These are phyloP conservation scores for Atethmia centrago DNA, from an alignment of 2,888 invertebrate genomes.

Conservation along the genomic window DNA sequence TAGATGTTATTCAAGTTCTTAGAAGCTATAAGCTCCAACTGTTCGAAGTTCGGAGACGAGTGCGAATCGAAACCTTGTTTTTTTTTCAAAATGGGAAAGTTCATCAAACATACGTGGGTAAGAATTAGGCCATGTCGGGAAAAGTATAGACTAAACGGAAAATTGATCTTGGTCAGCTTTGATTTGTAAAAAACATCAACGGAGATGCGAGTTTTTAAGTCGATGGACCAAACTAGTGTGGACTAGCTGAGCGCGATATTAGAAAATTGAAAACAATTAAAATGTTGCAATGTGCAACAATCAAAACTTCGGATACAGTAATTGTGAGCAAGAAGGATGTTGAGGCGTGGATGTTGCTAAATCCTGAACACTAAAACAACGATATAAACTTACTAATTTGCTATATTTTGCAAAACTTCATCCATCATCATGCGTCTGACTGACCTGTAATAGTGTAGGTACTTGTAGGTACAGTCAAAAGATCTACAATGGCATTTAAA, in stretches of 20 bases:
- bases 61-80: background rate
- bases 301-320: slow-evolving; percentile 54
- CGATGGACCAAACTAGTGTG: background rate
- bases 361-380: slow-evolving; percentile 16
- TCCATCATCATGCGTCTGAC: background rate
- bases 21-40: background rate
- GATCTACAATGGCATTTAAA: too few relatives aligned
- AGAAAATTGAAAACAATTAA: slow-evolving; percentile 4
- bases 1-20: slow-evolving; percentile 16
- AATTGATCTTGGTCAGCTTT: background rate
- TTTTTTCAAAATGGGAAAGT: background rate
- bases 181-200: background rate
- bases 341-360: slow-evolving; percentile 31
- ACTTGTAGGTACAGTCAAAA: too few relatives aligned
- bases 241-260: background rate
- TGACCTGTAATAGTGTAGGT: too few relatives aligned
- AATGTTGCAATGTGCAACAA: slow-evolving; percentile 33
- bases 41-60: slow-evolving; percentile 17
- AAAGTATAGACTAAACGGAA: background rate
- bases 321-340: slow-evolving; percentile 45
- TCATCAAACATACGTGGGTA: background rate
- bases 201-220: background rate
- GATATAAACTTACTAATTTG: slow-evolving; percentile 2
- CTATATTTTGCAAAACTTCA: slow-evolving; percentile 14
- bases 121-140: background rate